A percentile compares a stretch with the other conserved stretches of the same genome.
Evolutionary conservation across 2,888 invertebrate genomes (phyloP).

Genomic region (Tetheella fluctuosa): DNA sequence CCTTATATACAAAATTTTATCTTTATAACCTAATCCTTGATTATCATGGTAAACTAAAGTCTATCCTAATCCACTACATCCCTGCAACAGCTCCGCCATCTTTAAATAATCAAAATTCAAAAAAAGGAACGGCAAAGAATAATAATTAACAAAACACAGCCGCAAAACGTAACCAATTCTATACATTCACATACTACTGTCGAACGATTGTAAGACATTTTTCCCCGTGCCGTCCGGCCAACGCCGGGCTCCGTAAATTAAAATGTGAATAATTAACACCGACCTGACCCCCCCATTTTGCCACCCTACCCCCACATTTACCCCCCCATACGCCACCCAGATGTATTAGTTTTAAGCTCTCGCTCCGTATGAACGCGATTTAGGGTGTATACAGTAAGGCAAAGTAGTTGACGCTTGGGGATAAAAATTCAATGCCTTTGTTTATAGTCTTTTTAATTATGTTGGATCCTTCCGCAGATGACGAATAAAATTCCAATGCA

Average conservation of each 20-base stretch:
- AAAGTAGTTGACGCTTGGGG: slow-evolving; percentile 67
- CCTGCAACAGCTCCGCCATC: not conserved
- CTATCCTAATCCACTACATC: not conserved
- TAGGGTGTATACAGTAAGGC: slow-evolving; percentile 62
- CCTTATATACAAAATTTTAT: no score
- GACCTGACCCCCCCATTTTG: slow-evolving; percentile 47
- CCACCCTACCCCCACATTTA: slow-evolving; percentile 39
- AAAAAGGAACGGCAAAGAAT: slow-evolving; percentile 20
- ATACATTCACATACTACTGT: slow-evolving; percentile 57
- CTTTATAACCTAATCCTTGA: no score
- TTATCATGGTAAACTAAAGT: no score
- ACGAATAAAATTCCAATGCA: no score
- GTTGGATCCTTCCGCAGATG: not conserved
- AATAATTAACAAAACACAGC: slow-evolving; percentile 31
- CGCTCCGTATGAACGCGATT: slow-evolving; percentile 73
- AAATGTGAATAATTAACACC: slow-evolving; percentile 83
- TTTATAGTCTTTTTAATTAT: not conserved
- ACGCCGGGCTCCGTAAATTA: slow-evolving; percentile 78
- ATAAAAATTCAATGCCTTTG: not conserved
- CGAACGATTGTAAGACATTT: slow-evolving; percentile 80
- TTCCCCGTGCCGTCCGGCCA: slow-evolving; percentile 66
- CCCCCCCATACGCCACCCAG: slow-evolving; percentile 66
- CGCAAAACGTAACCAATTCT: slow-evolving; percentile 13
- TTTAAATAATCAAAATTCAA: not conserved
- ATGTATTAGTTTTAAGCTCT: slow-evolving; percentile 82